Evolutionary conservation across 2,888 invertebrate species (phyloP).

Genomic region (Dorcus parallelipipedus): DNA sequence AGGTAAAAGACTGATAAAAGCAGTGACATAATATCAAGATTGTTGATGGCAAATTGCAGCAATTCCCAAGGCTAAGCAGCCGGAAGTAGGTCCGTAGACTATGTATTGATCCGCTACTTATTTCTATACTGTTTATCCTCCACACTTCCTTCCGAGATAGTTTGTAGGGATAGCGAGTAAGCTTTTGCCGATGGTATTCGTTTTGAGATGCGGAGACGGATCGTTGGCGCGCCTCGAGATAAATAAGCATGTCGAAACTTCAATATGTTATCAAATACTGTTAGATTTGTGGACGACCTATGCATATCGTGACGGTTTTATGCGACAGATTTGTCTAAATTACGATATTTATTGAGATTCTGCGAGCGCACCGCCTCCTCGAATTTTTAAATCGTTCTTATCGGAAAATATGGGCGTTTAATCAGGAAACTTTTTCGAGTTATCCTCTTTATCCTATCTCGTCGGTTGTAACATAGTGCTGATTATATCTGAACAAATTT

Average conservation of each 20-base stretch:
- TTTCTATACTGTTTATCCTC: conserved; percentile 31
- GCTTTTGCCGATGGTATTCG: conserved; percentile 31
- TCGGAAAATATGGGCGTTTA: too few relatives aligned
- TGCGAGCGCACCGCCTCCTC: too few relatives aligned
- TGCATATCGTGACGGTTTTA: background rate
- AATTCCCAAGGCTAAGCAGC: conserved; percentile 22
- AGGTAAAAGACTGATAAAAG: conserved; percentile 19
- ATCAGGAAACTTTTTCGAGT: too few relatives aligned
- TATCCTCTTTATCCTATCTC: too few relatives aligned
- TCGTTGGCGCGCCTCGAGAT: conserved; percentile 28
- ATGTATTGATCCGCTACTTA: conserved; percentile 25
- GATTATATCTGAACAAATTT: too few relatives aligned
- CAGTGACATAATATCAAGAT: conserved; percentile 21
- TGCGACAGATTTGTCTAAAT: background rate
- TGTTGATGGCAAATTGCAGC: conserved; percentile 29
- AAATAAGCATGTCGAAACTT: conserved; percentile 33
- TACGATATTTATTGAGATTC: too few relatives aligned
- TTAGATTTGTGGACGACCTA: conserved; percentile 18
- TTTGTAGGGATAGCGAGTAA: conserved; percentile 29
- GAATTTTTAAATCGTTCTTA: too few relatives aligned
- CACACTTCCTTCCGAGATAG: conserved; percentile 30
- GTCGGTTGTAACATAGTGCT: too few relatives aligned
- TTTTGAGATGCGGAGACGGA: conserved; percentile 29
- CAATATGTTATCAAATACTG: conserved; percentile 30
- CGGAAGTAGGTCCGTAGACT: conserved; percentile 22